These are phyloP conservation scores for Virgularia gustaviana DNA, from an alignment of 92 coral and sea anemone genomes.

Conservation along the genomic window DNA sequence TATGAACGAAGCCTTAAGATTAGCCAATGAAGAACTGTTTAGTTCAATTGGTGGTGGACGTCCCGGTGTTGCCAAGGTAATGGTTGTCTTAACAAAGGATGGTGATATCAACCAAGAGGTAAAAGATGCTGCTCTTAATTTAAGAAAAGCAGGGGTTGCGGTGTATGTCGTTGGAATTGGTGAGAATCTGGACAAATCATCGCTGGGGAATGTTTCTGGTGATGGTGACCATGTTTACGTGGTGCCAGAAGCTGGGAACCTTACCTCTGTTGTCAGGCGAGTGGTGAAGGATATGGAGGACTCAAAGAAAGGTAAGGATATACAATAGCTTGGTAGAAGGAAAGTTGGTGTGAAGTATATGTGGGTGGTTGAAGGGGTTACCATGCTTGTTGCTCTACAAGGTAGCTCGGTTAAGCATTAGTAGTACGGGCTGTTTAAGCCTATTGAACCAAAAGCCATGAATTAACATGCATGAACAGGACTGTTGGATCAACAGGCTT, in stretches of 20 bases:
- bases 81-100: conserved; percentile 63
- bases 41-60: conserved; percentile 42
- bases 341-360: too few species aligned
- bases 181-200: conserved; percentile 28
- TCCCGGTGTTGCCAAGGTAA: conserved; percentile 35
- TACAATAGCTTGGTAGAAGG: too few species aligned
- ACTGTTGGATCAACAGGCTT: too few species aligned
- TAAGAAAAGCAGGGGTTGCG: conserved; percentile 51
- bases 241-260: not conserved
- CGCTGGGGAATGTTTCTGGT: conserved; percentile 19
- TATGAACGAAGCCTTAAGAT: conserved; percentile 29
- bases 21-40: conserved; percentile 36
- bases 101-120: conserved; percentile 30
- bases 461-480: too few species aligned
- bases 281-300: conserved; percentile 1
- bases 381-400: too few species aligned
- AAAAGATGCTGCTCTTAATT: conserved; percentile 33
- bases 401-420: too few species aligned
- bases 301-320: conserved; percentile 4
- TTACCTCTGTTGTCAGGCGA: not conserved
- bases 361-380: too few species aligned
- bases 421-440: too few species aligned
- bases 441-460: too few species aligned
- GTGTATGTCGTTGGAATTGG: conserved; percentile 63
- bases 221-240: conserved; percentile 17